These are phyloP conservation scores for Apotomis turbidana DNA, from an alignment of 2,888 invertebrate species.

Conservation along the genomic window DNA sequence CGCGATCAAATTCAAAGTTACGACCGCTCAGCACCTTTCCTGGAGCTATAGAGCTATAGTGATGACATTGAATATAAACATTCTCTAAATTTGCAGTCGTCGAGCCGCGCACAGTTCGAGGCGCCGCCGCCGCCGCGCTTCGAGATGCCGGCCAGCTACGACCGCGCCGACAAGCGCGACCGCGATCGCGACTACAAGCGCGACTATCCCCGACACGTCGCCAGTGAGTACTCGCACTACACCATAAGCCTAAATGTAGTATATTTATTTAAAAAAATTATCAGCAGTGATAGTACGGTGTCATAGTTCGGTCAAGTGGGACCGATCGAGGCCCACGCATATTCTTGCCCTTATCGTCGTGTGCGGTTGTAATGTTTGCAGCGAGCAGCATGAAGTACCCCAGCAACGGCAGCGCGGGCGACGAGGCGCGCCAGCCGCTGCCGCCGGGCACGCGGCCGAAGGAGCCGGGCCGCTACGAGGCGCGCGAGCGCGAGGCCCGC, in stretches of 20 bases:
- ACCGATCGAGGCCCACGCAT: no score
- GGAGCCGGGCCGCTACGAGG: slow-evolving; percentile 73
- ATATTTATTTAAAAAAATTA: no score
- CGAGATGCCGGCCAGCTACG: slow-evolving; percentile 75
- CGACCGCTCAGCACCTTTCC: no score
- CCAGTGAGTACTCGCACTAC: slow-evolving; percentile 58
- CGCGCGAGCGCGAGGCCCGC: slow-evolving; percentile 71
- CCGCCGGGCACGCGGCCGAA: slow-evolving; percentile 77
- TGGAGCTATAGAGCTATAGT: no score
- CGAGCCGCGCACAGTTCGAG: slow-evolving; percentile 78
- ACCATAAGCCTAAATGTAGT: no score
- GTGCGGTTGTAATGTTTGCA: slow-evolving; percentile 46
- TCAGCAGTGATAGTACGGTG: no score
- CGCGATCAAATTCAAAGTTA: no score
- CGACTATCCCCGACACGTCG: slow-evolving; percentile 74
- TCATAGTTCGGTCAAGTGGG: no score
- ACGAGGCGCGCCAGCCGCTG: slow-evolving; percentile 75
- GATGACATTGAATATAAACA: no score
- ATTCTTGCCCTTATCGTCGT: no score
- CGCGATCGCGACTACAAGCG: slow-evolving; percentile 79
- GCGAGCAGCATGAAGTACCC: slow-evolving; percentile 75
- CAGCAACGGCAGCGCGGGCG: slow-evolving; percentile 70
- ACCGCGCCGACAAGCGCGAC: slow-evolving; percentile 74
- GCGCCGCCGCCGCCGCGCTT: slow-evolving; percentile 84
- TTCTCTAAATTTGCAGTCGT: slow-evolving; percentile 54